phyloP scores from a whole-genome alignment of 2,888 invertebrate species.

The Eristalinus sepulchralis region DNA sequence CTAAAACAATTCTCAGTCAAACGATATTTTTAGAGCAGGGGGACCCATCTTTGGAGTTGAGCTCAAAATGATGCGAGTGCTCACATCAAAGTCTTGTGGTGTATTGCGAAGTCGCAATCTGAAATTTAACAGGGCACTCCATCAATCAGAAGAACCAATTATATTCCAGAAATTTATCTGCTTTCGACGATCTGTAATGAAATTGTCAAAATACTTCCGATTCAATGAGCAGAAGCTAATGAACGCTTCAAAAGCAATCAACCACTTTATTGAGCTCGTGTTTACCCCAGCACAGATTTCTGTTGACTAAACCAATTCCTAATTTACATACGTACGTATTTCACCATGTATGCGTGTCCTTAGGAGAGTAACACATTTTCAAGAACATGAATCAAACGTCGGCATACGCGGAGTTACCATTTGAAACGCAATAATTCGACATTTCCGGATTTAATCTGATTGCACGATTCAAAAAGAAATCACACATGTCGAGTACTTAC shows the following conservation, averaged over 20 bases:
- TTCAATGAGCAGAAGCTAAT: neutral
- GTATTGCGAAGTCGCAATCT: too few species aligned
- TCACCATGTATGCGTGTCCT: neutral
- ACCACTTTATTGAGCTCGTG: neutral
- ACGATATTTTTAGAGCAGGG: too few species aligned
- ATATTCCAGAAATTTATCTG: too few species aligned
- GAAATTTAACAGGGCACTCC: too few species aligned
- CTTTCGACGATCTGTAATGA: too few species aligned
- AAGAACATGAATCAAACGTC: neutral
- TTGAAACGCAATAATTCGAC: neutral
- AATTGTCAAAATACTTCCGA: too few species aligned
- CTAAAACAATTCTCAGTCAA: too few species aligned
- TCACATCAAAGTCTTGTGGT: too few species aligned
- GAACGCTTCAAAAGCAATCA: neutral
- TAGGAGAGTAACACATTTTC: neutral
- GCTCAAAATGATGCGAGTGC: too few species aligned
- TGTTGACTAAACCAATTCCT: neutral
- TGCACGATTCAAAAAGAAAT: slow-evolving; percentile 29
- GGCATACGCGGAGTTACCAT: neutral
- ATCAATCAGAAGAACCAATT: too few species aligned
- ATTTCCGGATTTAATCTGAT: slow-evolving; percentile 44
- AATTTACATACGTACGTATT: neutral
- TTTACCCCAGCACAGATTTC: neutral
- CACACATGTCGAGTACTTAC: slow-evolving; percentile 22
- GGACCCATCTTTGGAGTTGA: too few species aligned